Evolutionary conservation across 2,888 invertebrate species (phyloP), one percentile per base, ranked within the genome.

Genomic region (Pollenia amentaria): DNA sequence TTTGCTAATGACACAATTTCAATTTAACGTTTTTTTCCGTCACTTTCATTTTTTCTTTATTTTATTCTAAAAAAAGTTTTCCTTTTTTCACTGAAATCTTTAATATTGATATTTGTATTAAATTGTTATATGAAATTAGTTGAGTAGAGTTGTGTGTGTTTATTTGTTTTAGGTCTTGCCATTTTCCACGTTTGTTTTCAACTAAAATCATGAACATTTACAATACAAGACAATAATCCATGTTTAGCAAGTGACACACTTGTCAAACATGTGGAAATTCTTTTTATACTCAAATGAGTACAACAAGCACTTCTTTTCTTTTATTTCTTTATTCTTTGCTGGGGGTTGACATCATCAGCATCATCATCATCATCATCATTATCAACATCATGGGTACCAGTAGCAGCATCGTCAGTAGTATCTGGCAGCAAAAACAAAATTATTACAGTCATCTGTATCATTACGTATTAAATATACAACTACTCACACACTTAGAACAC

Each of bases 261-360:
- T 87, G 87, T 87, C 87, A 87, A 87, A 87, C 87, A 87, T 87
- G 80, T 84, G 87, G 84, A 81, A 81, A 69, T 72, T 80, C 38
- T 87, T 76, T 70, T 86, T 75, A 53, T 76, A 82, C 76, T 72
- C 64, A 78, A 84, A 65, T 44, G 78, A 76, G 55, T 69, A 70
- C 75, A 85, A 70, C 75, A 85, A 70, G 60, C 62, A 84, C 62
- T 72, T 82, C 62, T 73, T 67, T 81, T 72, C 64, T 44, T 48
- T 48, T 69, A 18, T 69, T 60, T 7, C 21, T 70, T 67, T 48
- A 18, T 70, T 87, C 87, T 84, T 84, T 77, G 87, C 87, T 84
- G 87, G 87, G 87, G 87, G 87, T 87, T 84, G 84, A 69, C 80
- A 81, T 81, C 80, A 67, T 84, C 86, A 57, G 8, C 81, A 55